Evolutionary conservation across 2,888 invertebrate genomes (phyloP).

Genomic region (Polymixis flavicincta): DNA sequence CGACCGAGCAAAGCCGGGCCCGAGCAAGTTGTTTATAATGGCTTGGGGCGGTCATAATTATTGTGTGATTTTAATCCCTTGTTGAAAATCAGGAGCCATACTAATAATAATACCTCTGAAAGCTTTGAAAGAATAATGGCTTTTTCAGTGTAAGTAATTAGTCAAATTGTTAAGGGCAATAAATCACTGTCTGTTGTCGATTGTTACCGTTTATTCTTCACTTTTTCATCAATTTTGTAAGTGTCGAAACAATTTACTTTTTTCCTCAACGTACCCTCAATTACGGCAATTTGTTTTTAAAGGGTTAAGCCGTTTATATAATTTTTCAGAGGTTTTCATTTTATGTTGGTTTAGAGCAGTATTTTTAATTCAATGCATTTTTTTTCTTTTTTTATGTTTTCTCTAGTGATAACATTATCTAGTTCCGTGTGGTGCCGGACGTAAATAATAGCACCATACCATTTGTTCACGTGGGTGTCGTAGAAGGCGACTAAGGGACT

Average conservation of each 20-base stretch:
- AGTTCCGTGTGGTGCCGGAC: too few species aligned
- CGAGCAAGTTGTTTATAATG: background rate
- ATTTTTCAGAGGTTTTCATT: too few species aligned
- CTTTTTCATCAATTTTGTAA: slow-evolving; percentile 9
- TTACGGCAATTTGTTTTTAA: slow-evolving; percentile 23
- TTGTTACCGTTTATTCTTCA: slow-evolving; percentile 18
- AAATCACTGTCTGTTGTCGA: slow-evolving; percentile 38
- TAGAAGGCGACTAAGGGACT: too few species aligned
- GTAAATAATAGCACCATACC: too few species aligned
- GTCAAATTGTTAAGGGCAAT: slow-evolving; percentile 17
- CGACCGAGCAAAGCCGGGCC: too few species aligned
- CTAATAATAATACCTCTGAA: slow-evolving; percentile 14
- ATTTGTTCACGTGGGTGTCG: too few species aligned
- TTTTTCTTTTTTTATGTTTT: too few species aligned
- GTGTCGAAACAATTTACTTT: slow-evolving; percentile 28
- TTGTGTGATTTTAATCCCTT: background rate
- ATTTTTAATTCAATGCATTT: too few species aligned
- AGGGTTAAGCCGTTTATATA: background rate
- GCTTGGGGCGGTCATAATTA: background rate
- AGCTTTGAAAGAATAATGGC: slow-evolving; percentile 32
- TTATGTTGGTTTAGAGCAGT: too few species aligned
- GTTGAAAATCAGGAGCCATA: slow-evolving; percentile 16
- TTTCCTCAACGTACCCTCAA: slow-evolving; percentile 14
- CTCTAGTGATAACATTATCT: too few species aligned
- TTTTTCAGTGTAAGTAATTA: slow-evolving; percentile 36